Base-by-base conservation (phyloP, 2,888 invertebrate genomes). In the Eristalinus sepulchralis region DNA sequence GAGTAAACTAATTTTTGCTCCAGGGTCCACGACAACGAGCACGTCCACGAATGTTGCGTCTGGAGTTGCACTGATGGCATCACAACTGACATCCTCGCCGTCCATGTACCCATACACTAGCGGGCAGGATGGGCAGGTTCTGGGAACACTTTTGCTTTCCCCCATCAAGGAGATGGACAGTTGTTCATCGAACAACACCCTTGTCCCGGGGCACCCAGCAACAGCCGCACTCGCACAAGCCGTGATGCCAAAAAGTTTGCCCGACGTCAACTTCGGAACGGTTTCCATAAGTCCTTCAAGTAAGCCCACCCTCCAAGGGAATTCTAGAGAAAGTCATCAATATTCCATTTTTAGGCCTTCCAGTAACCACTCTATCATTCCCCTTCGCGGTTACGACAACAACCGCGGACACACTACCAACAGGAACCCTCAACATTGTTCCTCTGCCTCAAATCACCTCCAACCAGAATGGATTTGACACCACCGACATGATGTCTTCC, bases 81-180 rank as follows among this genome's bases (percentile, higher is more conserved):
- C 95, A 88, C 94, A 95, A 89, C 89, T 94, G 92, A 95, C 88
- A 93, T 94, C 91, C 92, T 93, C 90, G 88, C 91, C 92, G 88
- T 88, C 93, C 8, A 92, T 94, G 86, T 94, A 93, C 88, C 93
- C 93, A 33, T 91, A 91, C 88, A 89, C 90, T 91, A 89, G 90
- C 90, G 88, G 89, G 81, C 94, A 94, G 83, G 96, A 96, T 89
- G 94, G 95, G 63, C 96, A 96, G 2, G 95, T 96, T 47, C 94
- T 96, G 2, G 95, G 96, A 90, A 96, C 95, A 10, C 93, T 97
- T 33, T 95, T 96, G 55, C 93, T 97, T 17, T 96, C 97, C 1
- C 97, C 97, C 0, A 97, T 97, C 84, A 96, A 97, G 91, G 97
- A 97, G 93, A 93, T 96, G 88, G 97, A 97, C 89, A 95, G 96